Conservation (phyloP, 2,888 invertebrate genomes). For the Philereme transversata region DNA sequence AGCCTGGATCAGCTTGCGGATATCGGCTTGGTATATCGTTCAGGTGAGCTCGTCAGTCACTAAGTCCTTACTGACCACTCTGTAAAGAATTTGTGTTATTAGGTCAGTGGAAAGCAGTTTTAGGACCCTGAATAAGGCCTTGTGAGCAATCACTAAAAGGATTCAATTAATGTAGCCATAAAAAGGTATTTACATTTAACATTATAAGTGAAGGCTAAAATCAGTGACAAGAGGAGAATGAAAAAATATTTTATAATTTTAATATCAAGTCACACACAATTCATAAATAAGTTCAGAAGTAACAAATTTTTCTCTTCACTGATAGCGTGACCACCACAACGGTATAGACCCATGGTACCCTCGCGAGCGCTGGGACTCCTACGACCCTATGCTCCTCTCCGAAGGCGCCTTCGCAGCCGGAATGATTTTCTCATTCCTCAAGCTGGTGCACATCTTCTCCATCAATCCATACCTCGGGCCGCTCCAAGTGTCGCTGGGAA, state of each 20-base stretch:
- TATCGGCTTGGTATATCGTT: conserved; percentile 94
- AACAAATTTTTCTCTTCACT: conserved; percentile 24
- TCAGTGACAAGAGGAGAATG: no score
- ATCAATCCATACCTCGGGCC: conserved; percentile 98
- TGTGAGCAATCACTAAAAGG: no score
- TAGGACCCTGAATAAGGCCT: no score
- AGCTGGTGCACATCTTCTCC: conserved; percentile 98
- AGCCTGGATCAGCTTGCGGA: conserved; percentile 94
- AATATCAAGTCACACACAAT: no score
- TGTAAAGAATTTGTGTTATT: no score
- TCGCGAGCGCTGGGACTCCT: conserved; percentile 96
- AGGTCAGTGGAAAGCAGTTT: no score
- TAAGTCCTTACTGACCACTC: not conserved
- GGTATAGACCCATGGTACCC: conserved; percentile 93
- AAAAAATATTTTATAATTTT: no score
- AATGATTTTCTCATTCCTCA: conserved; percentile 98
- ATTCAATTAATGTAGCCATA: no score
- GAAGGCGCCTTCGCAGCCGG: conserved; percentile 98
- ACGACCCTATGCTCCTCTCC: conserved; percentile 96
- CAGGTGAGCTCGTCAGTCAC: no score
- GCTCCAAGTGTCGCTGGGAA: conserved; percentile 94
- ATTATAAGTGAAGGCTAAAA: no score
- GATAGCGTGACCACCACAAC: conserved; percentile 88
- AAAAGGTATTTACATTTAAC: no score
- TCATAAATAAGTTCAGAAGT: no score